Evolutionary conservation across 2,113 vertebrate species (phyloP).

Genomic region (Equus quagga): DNA sequence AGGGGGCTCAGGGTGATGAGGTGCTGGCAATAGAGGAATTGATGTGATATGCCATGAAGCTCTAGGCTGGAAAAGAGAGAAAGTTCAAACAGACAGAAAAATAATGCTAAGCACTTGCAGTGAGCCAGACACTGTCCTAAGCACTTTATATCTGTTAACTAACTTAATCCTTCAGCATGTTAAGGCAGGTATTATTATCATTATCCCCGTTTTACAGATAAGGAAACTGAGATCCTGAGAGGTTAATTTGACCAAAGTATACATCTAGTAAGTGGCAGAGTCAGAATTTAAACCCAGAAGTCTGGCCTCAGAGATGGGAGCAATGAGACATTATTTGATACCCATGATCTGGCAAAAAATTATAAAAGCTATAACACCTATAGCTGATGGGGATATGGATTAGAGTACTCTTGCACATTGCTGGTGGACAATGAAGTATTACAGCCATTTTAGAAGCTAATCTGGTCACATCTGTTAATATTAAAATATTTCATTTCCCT

Average conservation of each 20-base stretch:
- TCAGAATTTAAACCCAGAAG: constrained; percentile 18
- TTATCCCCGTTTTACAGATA: not conserved
- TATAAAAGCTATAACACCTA: not conserved
- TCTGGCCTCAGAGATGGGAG: constrained; percentile 7
- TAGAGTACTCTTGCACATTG: not conserved
- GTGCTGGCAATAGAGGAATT: not conserved
- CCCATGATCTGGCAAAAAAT: not conserved
- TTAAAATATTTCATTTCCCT: constrained; percentile 14
- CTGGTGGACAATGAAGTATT: not conserved
- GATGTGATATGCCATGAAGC: not conserved
- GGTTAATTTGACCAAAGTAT: not conserved
- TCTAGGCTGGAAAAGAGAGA: not conserved
- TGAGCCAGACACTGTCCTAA: not conserved
- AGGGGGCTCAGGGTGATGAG: not conserved
- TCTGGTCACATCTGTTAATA: constrained; percentile 9
- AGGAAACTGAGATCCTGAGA: not conserved
- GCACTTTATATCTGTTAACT: not conserved
- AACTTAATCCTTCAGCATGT: not conserved
- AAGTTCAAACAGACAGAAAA: constrained; percentile 27
- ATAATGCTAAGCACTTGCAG: not conserved
- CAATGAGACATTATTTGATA: constrained; percentile 4
- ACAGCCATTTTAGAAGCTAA: constrained; percentile 23
- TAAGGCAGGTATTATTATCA: not conserved
- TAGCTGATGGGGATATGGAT: not conserved
- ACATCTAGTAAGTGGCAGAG: not conserved